Conservation (phyloP, 2,888 invertebrate species). For the Apamea anceps region DNA sequence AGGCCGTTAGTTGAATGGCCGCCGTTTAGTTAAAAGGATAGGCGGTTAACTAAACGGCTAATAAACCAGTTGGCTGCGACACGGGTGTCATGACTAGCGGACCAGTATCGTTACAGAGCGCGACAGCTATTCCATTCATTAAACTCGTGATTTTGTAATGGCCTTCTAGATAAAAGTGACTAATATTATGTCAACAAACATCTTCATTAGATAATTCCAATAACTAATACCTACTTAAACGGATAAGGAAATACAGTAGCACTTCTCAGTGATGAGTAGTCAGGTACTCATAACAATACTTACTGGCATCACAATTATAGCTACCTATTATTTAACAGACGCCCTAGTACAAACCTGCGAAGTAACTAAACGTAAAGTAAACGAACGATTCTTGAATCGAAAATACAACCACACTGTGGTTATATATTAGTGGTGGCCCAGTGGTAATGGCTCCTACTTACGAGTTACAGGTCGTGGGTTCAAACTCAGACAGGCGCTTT, state of each 20-base stretch:
- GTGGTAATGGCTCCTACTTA: no score
- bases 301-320: not conserved
- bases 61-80: no score
- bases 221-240: not conserved
- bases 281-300: not conserved
- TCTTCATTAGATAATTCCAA: constrained; percentile 4
- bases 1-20: no score
- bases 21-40: no score
- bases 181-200: constrained; percentile 11
- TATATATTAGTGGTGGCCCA: no score
- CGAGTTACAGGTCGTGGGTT: no score
- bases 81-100: no score
- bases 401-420: no score
- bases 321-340: not conserved
- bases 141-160: constrained; percentile 10
- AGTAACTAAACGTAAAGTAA: no score
- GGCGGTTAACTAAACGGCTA: no score
- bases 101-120: no score
- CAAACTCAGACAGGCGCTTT: no score
- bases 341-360: not conserved
- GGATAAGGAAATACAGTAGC: not conserved
- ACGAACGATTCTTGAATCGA: not conserved
- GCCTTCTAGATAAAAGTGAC: not conserved
- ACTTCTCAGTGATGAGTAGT: not conserved
- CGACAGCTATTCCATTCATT: not conserved